Evolutionary conservation across 1,140 invertebrate species (phyloP).

Genomic region (Brachionus plicatilis): DNA sequence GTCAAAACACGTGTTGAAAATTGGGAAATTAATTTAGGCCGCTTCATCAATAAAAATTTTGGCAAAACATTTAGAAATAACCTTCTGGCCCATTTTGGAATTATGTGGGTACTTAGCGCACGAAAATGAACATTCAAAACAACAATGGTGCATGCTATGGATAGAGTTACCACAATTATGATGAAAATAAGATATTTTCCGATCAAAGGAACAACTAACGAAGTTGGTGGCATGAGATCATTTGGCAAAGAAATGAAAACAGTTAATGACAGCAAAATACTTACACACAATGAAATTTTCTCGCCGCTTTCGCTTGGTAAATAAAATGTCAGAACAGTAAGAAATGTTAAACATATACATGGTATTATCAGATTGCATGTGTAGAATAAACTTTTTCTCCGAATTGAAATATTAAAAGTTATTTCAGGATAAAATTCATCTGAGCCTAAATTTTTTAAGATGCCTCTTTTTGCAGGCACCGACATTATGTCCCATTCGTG

Average conservation of each 20-base stretch:
- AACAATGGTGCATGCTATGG: constrained; percentile 55
- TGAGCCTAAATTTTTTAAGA: constrained; percentile 78
- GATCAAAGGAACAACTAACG: constrained; percentile 53
- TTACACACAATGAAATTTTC: constrained; percentile 56
- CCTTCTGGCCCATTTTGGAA: constrained; percentile 53
- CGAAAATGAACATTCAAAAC: constrained; percentile 55
- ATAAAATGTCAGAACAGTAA: constrained; percentile 58
- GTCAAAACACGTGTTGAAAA: neutral
- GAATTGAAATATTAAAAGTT: constrained; percentile 96
- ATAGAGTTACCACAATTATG: constrained; percentile 56
- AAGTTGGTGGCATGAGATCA: constrained; percentile 56
- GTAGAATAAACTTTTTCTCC: constrained; percentile 58
- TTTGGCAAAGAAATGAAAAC: constrained; percentile 55
- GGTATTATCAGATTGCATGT: constrained; percentile 56
- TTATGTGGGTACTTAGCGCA: constrained; percentile 51
- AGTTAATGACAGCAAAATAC: constrained; percentile 55
- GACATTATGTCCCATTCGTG: constrained; percentile 99
- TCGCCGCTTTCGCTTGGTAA: constrained; percentile 55
- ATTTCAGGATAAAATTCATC: constrained; percentile 86
- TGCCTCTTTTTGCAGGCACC: constrained; percentile 64
- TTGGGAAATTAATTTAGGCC: constrained; percentile 42
- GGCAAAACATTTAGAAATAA: constrained; percentile 56
- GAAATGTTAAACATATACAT: constrained; percentile 56
- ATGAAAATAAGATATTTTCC: constrained; percentile 56
- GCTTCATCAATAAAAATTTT: constrained; percentile 51